Base-by-base conservation (phyloP, 1,140 invertebrate species). In the Ericerus pela region DNA sequence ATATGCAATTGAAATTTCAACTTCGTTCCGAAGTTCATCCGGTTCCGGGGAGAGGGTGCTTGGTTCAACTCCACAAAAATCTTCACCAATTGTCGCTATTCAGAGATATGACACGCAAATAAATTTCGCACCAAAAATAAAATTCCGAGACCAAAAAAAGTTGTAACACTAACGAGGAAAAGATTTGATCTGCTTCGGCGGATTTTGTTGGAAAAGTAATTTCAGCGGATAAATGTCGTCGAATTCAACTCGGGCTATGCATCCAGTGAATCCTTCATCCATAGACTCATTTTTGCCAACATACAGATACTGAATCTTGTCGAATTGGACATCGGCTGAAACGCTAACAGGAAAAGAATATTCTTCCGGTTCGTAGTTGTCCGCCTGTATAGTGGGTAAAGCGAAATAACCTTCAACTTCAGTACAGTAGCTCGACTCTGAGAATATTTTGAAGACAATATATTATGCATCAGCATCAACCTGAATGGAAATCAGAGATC, bases 221-320 rank as follows among this genome's bases (percentile, higher is more conserved):
- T 96, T 95, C 5, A 97, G 70, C 0, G 93, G 93, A 71, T 93
- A 97, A 59, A 96, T 92, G 69, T 97, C 94, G 68, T 97, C 92
- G 66, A 97, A 96, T 70, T 96, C 88, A 2, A 96, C 88, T 47
- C 92, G 72, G 26, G 88, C 95, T 37, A 98, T 82, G 67, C 94
- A 98, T 1, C 94, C 95, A 38, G 81, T 77, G 70, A 97, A 98
- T 1, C 90, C 91, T 64, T 90, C 87, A n/a, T 72, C 74, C 85
- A 93, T 92, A 0, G 81, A 80, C 65, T 90, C 88, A 70, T 97
- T 97, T 62, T 80, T 81, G 1, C 94, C 95, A 60, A 97, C 86
- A 69, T 96, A 97, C 76, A 97, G 83, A 69, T 92, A 93, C 69
- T 94, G 87, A 41, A 96, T 90, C 67, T 94, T 92, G 68, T 97